Base-by-base conservation (phyloP, 2,888 invertebrate species). In the Coenonympha glycerion region DNA sequence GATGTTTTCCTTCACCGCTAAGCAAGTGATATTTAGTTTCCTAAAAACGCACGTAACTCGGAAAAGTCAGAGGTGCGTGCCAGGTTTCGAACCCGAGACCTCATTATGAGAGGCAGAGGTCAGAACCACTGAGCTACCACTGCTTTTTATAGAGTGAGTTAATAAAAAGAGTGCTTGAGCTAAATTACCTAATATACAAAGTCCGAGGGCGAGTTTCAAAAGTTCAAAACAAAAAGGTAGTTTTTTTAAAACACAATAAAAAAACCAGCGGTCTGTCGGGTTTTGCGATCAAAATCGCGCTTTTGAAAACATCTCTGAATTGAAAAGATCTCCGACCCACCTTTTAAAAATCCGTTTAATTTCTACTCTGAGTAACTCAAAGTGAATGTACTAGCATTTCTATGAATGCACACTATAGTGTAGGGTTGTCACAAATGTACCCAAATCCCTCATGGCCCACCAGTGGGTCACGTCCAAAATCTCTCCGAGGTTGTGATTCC, bases 381-480 rank as follows among this genome's bases (percentile, higher is more conserved):
- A 49, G 53, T 50, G 48, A 41, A 48, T 41, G 26, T 44, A 9
- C 44, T 21, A 33, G 44, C 48, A 56, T 58, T 56, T 50, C 55
- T 55, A 44, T 54, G 52, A 52, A 49, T 56, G 33, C 44, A 44
- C 44, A 31, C 22, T 44, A n/a, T 33, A 21, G 31, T 15, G 2
- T 9, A 44, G 44, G 44, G 44, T 15, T 44, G 44, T 15, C 22
- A 8, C n/a, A 1, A 11, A 3, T 1, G 6, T 3, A 28, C 11
- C 11, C 11, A 28, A 11, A 28, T 24, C n/a, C n/a, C n/a, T n/a
- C n/a, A n/a, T n/a, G n/a, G n/a, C n/a, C n/a, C n/a, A n/a, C n/a
- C n/a, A n/a, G n/a, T n/a, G n/a, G n/a, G n/a, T n/a, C n/a, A n/a
- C n/a, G n/a, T n/a, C n/a, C n/a, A n/a, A n/a, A n/a, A n/a, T n/a